A percentile compares a stretch with the other conserved stretches of the same genome.
Evolutionary conservation across 2,888 invertebrate species (phyloP).

Genomic region (Pandemis heparana): DNA sequence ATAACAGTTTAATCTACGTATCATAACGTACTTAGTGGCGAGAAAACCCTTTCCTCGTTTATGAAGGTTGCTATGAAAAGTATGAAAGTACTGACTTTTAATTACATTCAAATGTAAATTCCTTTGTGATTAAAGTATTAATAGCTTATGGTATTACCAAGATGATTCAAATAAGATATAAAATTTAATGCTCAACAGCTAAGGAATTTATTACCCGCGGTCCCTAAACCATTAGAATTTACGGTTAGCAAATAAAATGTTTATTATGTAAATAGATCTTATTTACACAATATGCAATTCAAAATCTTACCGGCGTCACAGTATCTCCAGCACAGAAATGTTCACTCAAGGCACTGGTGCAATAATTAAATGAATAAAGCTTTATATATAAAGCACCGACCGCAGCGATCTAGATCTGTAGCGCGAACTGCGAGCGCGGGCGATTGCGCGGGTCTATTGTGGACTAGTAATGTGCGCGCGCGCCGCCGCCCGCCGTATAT

Average conservation of each 20-base stretch:
- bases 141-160: not conserved
- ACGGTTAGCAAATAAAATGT: slow-evolving; percentile 5
- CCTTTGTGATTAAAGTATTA: not conserved
- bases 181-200: not conserved
- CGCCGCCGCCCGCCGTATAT: slow-evolving; percentile 71
- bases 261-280: not conserved
- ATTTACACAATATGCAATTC: not conserved
- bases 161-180: not conserved
- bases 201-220: not conserved
- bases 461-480: slow-evolving; percentile 77
- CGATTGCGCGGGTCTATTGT: slow-evolving; percentile 68
- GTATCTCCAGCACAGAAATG: slow-evolving; percentile 58
- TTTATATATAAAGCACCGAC: slow-evolving; percentile 51
- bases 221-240: not conserved
- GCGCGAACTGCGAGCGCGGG: slow-evolving; percentile 63
- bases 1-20: not conserved
- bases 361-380: slow-evolving; percentile 49
- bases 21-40: not conserved
- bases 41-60: not conserved
- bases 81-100: not conserved
- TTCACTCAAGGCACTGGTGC: slow-evolving; percentile 65
- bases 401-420: slow-evolving; percentile 53
- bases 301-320: slow-evolving; percentile 58
- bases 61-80: not conserved
- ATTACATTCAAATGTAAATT: not conserved